Percentiles rank a stretch among this genome's conserved stretches.
phyloP scores from a whole-genome alignment of 2,888 invertebrate genomes.

The Sinodicranocentrus sp. region DNA sequence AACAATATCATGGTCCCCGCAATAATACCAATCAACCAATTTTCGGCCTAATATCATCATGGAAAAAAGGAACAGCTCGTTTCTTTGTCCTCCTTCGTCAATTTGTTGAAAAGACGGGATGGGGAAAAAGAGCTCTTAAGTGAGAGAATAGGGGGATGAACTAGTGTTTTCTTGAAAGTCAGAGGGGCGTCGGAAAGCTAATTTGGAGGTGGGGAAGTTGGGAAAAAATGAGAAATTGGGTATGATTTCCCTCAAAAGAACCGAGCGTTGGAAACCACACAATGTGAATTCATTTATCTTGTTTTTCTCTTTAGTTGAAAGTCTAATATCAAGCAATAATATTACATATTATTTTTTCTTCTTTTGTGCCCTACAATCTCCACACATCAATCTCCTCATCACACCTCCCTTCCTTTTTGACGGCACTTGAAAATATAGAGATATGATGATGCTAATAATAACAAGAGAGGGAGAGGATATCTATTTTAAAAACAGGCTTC shows the following conservation, averaged over 20 bases:
- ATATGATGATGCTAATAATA: conserved; percentile 10
- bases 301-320: conserved; percentile 16
- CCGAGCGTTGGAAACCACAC: conserved; percentile 74
- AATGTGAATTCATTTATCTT: conserved; percentile 76
- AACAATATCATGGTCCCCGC: conserved; percentile 24
- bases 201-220: conserved; percentile 70
- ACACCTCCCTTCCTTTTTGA: conserved; percentile 62
- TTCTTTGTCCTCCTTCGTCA: background rate
- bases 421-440: conserved; percentile 12
- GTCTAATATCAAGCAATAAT: background rate
- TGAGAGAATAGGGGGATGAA: conserved; percentile 35
- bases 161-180: conserved; percentile 55
- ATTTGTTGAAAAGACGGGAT: background rate
- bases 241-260: conserved; percentile 71
- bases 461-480: background rate
- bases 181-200: conserved; percentile 74
- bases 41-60: conserved; percentile 9
- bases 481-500: too few relatives aligned
- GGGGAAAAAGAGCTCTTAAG: background rate
- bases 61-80: background rate
- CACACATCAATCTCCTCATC: conserved; percentile 70
- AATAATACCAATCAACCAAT: conserved; percentile 1
- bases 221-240: conserved; percentile 70
- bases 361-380: conserved; percentile 67
- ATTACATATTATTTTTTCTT: conserved; percentile 6